Evolutionary conservation across 2,888 invertebrate genomes (phyloP), one percentile per base, ranked within the genome.

Genomic region (Aspidiotus rigidus): DNA sequence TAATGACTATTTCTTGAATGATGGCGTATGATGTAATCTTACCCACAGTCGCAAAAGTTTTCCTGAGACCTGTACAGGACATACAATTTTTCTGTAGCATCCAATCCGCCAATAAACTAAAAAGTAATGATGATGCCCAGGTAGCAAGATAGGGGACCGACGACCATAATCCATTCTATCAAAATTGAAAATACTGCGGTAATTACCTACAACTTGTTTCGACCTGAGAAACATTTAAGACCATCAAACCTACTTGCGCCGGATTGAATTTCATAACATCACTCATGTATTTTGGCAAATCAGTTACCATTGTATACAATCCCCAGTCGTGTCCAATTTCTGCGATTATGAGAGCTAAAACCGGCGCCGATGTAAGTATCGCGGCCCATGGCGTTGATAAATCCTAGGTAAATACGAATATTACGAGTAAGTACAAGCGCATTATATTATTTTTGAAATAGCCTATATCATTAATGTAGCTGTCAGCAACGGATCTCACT

Each of bases 371-470:
- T n/a, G 72, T 86, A 15, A 87, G 78, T 64, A 90, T 87, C 0
- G 81, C 81, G 74, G 80, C 83, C 88, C 89, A 90, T 0, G 89
- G 89, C 41, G 86, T 86, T 0, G 84, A 80, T 7, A 85, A 79
- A 71, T 81, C 80, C 72, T 81, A 81, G 11, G 11, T 11, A 44
- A n/a, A n/a, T 11, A 28, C 17, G 13, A 60, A 7, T 60, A 28
- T 15, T 57, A 28, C 16, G n/a, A 15, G 7, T 3, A 16, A 16
- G 17, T 57, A 15, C 13, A 28, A 39, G 10, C n/a, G 49, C n/a
- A 11, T 49, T 49, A 49, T 6, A 13, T 49, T n/a, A n/a, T 13
- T 3, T 49, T 49, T 62, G 41, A 44, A 44, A 42, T 61, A 61
- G n/a, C 17, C 1, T 2, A 7, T 28, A 40, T 28, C 39, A 13